These are phyloP conservation scores for Cryptomyrus ogoouensis DNA, from an alignment of 2,113 vertebrate genomes.

Conservation along the genomic window DNA sequence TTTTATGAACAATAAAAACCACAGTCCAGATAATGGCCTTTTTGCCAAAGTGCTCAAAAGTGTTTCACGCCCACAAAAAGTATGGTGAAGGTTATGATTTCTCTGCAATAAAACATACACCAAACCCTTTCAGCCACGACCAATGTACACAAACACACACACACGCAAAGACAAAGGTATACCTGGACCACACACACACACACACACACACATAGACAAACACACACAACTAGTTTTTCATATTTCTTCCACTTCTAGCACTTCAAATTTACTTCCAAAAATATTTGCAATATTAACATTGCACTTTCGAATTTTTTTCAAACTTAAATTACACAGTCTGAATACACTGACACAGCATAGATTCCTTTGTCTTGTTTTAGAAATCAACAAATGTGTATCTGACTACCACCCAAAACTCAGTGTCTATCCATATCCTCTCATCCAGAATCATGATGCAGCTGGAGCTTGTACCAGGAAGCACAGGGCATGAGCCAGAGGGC, in stretches of 20 bases:
- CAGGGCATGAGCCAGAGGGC: background rate
- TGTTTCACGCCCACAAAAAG: background rate
- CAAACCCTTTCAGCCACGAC: background rate
- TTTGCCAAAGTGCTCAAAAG: background rate
- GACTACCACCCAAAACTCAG: background rate
- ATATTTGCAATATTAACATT: background rate
- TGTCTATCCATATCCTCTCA: background rate
- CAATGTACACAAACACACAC: background rate
- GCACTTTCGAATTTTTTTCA: background rate
- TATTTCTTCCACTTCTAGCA: background rate
- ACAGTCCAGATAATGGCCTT: background rate
- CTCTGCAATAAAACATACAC: background rate
- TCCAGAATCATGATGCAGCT: background rate
- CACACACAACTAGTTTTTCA: background rate
- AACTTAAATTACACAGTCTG: background rate
- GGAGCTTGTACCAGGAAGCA: background rate
- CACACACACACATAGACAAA: background rate
- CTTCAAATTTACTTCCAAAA: background rate
- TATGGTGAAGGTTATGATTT: background rate
- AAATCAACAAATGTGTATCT: background rate
- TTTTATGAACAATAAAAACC: slow-evolving; percentile 2
- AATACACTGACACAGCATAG: background rate
- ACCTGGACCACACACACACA: background rate
- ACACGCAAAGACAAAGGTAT: background rate
- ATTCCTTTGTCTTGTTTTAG: background rate